Conservation (phyloP, 53 echinoderm and acorn worm genomes). For the Temnopleurus reevesii region DNA sequence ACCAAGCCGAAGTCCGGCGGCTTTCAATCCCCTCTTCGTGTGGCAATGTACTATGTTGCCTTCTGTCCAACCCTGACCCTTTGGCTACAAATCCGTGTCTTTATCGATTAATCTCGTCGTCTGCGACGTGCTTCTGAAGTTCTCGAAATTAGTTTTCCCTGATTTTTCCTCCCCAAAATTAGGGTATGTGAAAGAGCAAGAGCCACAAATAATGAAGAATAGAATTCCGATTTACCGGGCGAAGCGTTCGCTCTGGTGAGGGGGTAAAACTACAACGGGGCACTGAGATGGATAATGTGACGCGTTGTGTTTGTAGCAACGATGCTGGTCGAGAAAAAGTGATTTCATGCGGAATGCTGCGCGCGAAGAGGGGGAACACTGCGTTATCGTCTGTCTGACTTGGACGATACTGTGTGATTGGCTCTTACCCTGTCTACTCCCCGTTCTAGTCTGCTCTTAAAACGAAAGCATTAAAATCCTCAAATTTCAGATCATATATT, state of each 20-base stretch:
- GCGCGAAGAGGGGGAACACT: background rate
- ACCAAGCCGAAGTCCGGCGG: conserved; percentile 13
- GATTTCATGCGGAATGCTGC: background rate
- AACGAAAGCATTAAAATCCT: no score
- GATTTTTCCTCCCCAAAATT: background rate
- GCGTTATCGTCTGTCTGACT: conserved; percentile 15
- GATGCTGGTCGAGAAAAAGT: conserved; percentile 12
- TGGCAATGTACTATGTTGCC: background rate
- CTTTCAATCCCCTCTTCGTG: background rate
- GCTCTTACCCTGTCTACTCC: background rate
- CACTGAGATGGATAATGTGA: background rate
- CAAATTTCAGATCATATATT: no score
- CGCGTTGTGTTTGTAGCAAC: conserved; percentile 35
- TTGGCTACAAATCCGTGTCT: conserved; percentile 27
- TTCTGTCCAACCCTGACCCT: conserved; percentile 30
- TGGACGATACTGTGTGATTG: background rate
- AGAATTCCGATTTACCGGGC: background rate
- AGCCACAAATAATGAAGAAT: background rate
- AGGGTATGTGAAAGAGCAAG: background rate
- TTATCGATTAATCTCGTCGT: background rate
- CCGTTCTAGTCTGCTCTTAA: no score
- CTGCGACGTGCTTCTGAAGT: background rate
- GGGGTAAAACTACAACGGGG: background rate
- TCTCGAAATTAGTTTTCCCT: background rate
- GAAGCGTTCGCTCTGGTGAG: background rate